A percentile compares a stretch with the other conserved stretches of the same genome.
Conservation (phyloP, 2,797 vertebrate genomes). For the Picus viridis region DNA sequence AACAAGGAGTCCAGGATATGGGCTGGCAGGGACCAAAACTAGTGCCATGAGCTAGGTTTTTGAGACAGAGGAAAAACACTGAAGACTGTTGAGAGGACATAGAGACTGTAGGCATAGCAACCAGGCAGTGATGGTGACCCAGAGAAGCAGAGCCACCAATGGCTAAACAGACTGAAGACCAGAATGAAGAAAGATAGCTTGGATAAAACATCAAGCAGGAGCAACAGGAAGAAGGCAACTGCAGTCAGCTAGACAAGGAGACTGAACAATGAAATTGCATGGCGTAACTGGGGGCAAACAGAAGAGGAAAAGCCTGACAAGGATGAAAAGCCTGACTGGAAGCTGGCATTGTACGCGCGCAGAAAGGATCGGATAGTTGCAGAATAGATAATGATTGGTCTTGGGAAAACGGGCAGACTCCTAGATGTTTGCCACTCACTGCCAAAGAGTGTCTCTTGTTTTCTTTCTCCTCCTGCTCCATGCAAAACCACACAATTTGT, state of each 20-base stretch:
- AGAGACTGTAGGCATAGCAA: neutral
- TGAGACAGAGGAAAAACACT: neutral
- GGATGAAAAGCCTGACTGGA: neutral
- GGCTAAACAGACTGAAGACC: neutral
- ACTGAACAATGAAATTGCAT: neutral
- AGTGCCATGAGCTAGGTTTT: neutral
- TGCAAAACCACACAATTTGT: neutral
- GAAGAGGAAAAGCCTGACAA: neutral
- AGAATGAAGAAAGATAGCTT: neutral
- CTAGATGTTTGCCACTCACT: neutral
- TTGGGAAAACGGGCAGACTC: neutral
- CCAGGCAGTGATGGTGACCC: neutral
- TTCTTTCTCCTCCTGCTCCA: neutral
- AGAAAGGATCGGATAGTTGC: neutral
- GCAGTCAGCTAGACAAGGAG: neutral
- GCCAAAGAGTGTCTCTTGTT: neutral
- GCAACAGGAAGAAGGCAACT: neutral
- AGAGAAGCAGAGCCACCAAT: neutral
- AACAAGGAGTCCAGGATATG: neutral
- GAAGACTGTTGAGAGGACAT: neutral
- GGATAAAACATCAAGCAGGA: neutral
- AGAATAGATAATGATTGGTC: accelerated
- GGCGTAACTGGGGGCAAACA: neutral
- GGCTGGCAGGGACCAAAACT: neutral
- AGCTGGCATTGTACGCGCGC: neutral